These are phyloP conservation scores for Porphyrio hochstetteri DNA, from an alignment of 2,113 vertebrate genomes.

Conservation along the genomic window DNA sequence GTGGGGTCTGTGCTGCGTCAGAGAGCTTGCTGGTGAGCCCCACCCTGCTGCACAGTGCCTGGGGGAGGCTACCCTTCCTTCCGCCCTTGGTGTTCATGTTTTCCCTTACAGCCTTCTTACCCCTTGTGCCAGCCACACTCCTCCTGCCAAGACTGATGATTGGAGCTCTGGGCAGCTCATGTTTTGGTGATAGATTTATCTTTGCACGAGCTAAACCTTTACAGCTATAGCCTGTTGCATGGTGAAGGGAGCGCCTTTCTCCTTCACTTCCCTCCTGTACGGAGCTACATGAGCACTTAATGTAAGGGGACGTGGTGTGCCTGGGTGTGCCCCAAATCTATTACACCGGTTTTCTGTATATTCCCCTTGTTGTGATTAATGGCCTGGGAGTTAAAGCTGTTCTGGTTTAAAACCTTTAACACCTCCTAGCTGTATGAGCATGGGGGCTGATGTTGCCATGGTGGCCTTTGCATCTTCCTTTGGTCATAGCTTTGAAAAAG, in stretches of 20 bases:
- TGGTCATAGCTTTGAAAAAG: background rate
- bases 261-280: background rate
- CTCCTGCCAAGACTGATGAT: background rate
- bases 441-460: background rate
- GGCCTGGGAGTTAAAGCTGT: background rate
- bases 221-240: background rate
- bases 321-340: background rate
- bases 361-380: background rate
- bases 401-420: background rate
- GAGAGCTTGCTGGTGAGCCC: background rate
- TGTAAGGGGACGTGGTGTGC: background rate
- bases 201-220: background rate
- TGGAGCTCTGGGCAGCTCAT: background rate
- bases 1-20: accelerated
- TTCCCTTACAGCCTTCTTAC: background rate
- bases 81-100: accelerated
- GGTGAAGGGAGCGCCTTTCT: background rate
- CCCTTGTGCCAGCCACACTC: background rate
- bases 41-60: background rate
- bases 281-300: background rate
- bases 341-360: background rate
- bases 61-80: background rate
- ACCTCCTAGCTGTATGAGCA: background rate
- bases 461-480: background rate
- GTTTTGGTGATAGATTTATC: background rate